A percentile compares a stretch with the other conserved stretches of the same genome.
Conservation (phyloP, 2,797 vertebrate species). For the Hirundo rustica region DNA sequence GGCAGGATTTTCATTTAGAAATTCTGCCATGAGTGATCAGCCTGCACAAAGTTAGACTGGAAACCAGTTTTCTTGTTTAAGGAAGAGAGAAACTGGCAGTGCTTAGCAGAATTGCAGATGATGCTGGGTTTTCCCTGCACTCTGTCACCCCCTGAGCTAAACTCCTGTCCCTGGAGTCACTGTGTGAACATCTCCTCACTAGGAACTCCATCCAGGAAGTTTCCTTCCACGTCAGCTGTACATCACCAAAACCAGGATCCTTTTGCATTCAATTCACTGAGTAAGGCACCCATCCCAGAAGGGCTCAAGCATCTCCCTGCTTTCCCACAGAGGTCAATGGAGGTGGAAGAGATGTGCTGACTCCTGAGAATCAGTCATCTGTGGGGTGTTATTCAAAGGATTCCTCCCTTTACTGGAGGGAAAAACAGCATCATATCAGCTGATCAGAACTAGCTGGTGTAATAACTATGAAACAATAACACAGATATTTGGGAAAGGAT, state of each 20-base stretch:
- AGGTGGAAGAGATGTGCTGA: neutral
- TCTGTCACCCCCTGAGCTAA: neutral
- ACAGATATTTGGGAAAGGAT: neutral
- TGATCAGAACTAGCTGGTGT: conserved; percentile 1
- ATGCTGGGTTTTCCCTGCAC: neutral
- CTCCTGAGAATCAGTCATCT: neutral
- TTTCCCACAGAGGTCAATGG: neutral
- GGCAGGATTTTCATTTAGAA: conserved; percentile 35
- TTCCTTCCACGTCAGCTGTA: neutral
- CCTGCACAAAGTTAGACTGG: neutral
- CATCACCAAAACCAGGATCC: neutral
- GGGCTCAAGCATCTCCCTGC: neutral
- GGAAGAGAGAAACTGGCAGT: neutral
- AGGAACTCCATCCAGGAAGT: neutral
- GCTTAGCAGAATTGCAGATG: neutral
- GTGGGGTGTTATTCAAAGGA: neutral
- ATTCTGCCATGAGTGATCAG: neutral
- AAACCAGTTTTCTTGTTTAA: conserved; percentile 26
- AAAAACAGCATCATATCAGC: conserved; percentile 8
- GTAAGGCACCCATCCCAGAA: neutral
- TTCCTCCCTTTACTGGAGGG: conserved; percentile 1
- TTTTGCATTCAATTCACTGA: neutral
- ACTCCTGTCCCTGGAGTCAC: neutral
- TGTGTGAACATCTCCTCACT: neutral
- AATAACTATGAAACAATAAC: neutral